Base-by-base conservation (phyloP, 2,113 vertebrate species). In the Peromyscus leucopus region DNA sequence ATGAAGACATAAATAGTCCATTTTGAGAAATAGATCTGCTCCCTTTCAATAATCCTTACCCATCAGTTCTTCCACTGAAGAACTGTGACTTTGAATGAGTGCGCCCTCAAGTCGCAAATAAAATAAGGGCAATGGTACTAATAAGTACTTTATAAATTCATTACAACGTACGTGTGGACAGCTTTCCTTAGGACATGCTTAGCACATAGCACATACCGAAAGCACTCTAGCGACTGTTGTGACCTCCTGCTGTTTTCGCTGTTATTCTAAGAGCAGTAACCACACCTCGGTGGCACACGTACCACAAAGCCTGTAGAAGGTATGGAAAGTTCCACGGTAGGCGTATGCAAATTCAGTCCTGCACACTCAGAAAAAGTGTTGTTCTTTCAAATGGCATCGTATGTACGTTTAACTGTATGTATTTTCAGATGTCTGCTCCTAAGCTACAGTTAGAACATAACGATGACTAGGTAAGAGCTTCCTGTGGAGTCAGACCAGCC, bases 301-400 rank as follows among this genome's bases (percentile, higher is more conserved):
- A 57, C 83, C 48, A 85, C 16, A 79, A 95, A 82, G n/a, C 28
- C 65, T 59, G 0, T 1, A 89, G 82, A 88, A 78, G 42, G 75
- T 24, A 69, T 67, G 69, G 72, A 61, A 92, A 90, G 61, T 80
- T 80, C 61, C 31, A 78, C 28, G 72, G 42, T 22, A 80, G 31
- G 15, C 31, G 48, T 28, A 75, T 21, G 19, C 75, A 79, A 51
- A 46, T 26, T 11, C 33, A 48, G 33, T 39, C 57, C 63, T 12
- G 33, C 33, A 33, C 61, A 69, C 92, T 75, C 79, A 36, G 46
- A 76, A 95, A 82, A 59, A 39, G 7, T 42, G 74, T 16, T 80
- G 21, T 63, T 83, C 88, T 91, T 93, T 63, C 75, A 95, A 96
- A 96, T 71, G n/a, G 9, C 2, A n/a, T 36, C 79, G 69, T 89